phyloP scores from a whole-genome alignment of 2,113 vertebrate species.

The Cacatua alba region DNA sequence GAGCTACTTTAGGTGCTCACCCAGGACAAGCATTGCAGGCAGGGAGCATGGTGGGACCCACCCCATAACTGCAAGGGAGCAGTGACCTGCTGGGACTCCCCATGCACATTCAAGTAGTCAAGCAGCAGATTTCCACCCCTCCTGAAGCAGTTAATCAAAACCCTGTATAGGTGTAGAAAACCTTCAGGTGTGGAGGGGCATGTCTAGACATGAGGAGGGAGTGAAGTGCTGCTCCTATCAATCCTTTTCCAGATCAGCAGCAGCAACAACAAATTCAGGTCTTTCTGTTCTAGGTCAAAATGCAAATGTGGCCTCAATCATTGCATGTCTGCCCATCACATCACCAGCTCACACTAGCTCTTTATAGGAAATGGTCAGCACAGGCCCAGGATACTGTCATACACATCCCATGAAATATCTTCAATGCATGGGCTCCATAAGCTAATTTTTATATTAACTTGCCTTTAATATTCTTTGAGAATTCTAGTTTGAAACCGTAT shows the following conservation, averaged over 20 bases:
- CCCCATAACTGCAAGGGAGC: background rate
- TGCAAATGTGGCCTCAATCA: background rate
- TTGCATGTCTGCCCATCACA: background rate
- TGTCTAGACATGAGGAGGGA: background rate
- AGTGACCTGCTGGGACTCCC: background rate
- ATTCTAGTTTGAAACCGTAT: background rate
- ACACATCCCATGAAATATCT: background rate
- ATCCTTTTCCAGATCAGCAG: background rate
- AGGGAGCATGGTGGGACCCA: background rate
- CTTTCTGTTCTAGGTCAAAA: background rate
- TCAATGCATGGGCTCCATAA: background rate
- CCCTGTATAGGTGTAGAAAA: background rate
- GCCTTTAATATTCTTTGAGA: background rate
- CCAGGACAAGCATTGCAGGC: background rate
- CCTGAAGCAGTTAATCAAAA: background rate
- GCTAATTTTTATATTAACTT: background rate
- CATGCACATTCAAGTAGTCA: fast-evolving
- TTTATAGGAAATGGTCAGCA: background rate
- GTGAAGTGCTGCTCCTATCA: background rate
- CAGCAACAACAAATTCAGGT: background rate
- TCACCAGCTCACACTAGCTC: background rate
- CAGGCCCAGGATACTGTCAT: background rate
- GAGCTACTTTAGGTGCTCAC: background rate
- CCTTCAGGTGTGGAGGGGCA: background rate
- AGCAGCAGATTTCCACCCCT: background rate